Evolutionary conservation across 1,140 invertebrate species (phyloP), one percentile per base, ranked within the genome.

Genomic region (Heterodera schachtii): DNA sequence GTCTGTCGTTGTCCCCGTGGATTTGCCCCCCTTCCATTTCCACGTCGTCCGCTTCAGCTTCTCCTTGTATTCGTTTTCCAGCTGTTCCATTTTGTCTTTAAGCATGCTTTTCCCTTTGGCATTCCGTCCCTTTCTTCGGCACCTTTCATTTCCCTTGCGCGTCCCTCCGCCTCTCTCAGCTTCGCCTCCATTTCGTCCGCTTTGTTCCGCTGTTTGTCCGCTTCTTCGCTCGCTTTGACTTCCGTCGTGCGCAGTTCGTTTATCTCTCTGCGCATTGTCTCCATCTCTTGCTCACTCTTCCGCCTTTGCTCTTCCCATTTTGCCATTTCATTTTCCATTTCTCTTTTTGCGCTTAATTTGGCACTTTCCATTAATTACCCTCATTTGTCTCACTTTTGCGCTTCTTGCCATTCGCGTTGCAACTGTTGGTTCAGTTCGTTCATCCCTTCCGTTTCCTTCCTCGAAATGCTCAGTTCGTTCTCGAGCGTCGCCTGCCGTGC

Each of bases 61-160:
- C 76, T 90, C 85, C 41, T 89, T 88, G 78, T 89, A 86, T 19
- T 88, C 86, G 67, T 90, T 84, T 74, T 89, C 89, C 19, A 90
- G 79, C 46, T 74, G 71, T 66, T 66, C 81, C 43, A 88, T 74
- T 82, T 82, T 84, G 43, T 85, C 87, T 87, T 52, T 2, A 64
- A 52, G n/a, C 1, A 21, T 41, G 21, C 41, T 60, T 82, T 19
- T 57, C 16, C 16, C 21, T 80, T n/a, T 41, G 21, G 43, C 21
- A 47, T 31, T n/a, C 31, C 31, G 31, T 31, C 31, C 31, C 31
- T 31, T 31, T 31, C 31, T 31, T 5, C 43, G 44, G 52, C 82
- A 85, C 86, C 85, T 77, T 87, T 73, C 13, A 90, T 79, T 49
- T 85, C 75, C 57, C 86, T 87, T 4, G 87, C 82, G 47, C 84